A percentile compares a stretch with the other conserved stretches of the same genome.
phyloP scores from a whole-genome alignment of 2,888 invertebrate species.

The Dilophus febrilis region DNA sequence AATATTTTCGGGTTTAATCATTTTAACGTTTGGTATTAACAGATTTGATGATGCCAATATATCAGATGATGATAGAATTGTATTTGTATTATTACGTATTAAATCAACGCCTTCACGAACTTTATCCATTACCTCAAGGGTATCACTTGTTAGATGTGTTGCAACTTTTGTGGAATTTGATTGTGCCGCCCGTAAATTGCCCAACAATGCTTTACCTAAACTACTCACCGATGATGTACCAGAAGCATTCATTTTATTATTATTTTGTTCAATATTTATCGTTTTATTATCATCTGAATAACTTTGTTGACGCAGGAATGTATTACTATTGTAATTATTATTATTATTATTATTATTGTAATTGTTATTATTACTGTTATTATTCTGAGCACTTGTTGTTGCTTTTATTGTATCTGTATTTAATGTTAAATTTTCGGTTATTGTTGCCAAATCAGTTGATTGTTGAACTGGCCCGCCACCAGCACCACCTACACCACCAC shows the following conservation, averaged over 20 bases:
- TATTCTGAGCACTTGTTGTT: slow-evolving; percentile 26
- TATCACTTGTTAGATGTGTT: slow-evolving; percentile 33
- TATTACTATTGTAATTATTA: slow-evolving; percentile 28
- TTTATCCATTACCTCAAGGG: slow-evolving; percentile 46
- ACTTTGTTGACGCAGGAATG: slow-evolving; percentile 21
- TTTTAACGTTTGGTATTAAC: slow-evolving; percentile 30
- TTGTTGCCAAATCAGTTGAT: slow-evolving; percentile 58
- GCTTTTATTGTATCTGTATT: slow-evolving; percentile 44
- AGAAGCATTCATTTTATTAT: slow-evolving; percentile 29
- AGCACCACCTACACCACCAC: too few relatives aligned
- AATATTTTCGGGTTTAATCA: slow-evolving; percentile 25
- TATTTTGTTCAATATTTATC: slow-evolving; percentile 27
- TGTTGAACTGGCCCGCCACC: slow-evolving; percentile 40
- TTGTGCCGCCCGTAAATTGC: slow-evolving; percentile 22
- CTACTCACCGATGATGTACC: slow-evolving; percentile 26
- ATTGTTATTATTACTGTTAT: slow-evolving; percentile 37
- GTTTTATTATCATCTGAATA: slow-evolving; percentile 37
- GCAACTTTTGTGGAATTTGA: slow-evolving; percentile 9
- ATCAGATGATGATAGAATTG: slow-evolving; percentile 56
- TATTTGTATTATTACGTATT: slow-evolving; percentile 62
- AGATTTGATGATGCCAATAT: slow-evolving; percentile 37
- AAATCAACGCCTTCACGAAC: slow-evolving; percentile 53
- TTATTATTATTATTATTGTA: slow-evolving; percentile 32
- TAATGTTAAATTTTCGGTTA: slow-evolving; percentile 65
- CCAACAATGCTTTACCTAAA: slow-evolving; percentile 24